Conservation (phyloP, 2,888 invertebrate species). For the Harpalus rubripes region DNA sequence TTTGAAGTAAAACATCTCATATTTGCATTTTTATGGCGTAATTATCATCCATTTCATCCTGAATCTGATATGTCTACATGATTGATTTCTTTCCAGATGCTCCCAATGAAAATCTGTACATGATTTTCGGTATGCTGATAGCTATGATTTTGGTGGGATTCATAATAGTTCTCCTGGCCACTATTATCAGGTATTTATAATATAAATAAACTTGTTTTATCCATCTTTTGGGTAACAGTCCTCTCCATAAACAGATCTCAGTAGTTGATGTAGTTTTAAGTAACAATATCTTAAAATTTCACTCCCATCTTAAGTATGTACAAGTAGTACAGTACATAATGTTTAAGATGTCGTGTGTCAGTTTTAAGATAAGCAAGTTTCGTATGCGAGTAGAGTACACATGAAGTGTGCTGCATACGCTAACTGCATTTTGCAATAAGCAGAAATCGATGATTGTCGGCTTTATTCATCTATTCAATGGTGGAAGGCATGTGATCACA, state of each 20-base stretch:
- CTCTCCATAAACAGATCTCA: no score
- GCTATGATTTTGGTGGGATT: conserved; percentile 90
- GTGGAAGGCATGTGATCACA: conserved; percentile 20
- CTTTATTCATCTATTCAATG: conserved; percentile 27
- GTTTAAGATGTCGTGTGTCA: neutral
- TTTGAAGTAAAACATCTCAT: no score
- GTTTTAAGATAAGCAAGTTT: neutral
- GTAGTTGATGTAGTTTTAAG: no score
- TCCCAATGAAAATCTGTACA: conserved; percentile 89
- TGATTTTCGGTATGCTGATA: conserved; percentile 91
- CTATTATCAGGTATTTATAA: conserved; percentile 86
- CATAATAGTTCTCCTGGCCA: conserved; percentile 88
- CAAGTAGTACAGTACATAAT: neutral
- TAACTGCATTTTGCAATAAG: conserved; percentile 27
- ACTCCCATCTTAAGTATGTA: no score
- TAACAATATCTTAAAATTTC: no score
- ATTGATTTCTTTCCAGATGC: conserved; percentile 85
- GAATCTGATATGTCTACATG: neutral
- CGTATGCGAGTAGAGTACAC: neutral
- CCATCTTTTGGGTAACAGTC: neutral
- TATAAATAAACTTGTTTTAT: neutral
- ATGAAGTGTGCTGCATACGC: neutral
- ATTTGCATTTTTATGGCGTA: no score
- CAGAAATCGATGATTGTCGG: conserved; percentile 2
- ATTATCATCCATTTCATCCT: neutral